A percentile compares a stretch with the other conserved stretches of the same genome.
These are phyloP conservation scores for Talpa occidentalis DNA, from an alignment of 2,113 vertebrate genomes.

Conservation along the genomic window DNA sequence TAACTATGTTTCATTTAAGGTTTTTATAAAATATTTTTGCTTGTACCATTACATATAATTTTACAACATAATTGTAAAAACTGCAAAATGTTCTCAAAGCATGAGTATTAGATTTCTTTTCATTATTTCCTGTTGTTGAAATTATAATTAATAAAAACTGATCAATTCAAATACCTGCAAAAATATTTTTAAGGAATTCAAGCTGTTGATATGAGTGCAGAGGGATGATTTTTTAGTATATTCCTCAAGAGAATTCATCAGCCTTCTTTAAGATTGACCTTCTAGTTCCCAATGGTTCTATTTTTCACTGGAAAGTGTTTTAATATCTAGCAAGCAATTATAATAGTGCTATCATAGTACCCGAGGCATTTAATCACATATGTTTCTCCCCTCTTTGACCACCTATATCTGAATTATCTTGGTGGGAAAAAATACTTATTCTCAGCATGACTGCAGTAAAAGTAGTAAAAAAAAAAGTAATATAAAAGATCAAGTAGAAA, in stretches of 20 bases:
- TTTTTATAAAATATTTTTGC: neutral
- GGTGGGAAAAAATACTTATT: conserved; percentile 2
- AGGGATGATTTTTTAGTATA: conserved; percentile 16
- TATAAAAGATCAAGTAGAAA: conserved; percentile 34
- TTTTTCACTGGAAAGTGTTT: conserved; percentile 48
- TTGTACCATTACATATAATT: neutral
- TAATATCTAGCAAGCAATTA: conserved; percentile 53
- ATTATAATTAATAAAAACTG: neutral
- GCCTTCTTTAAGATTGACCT: conserved; percentile 21
- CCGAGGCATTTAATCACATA: conserved; percentile 19
- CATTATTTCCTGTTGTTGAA: neutral
- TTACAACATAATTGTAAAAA: neutral
- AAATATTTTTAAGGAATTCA: conserved; percentile 5
- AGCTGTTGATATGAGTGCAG: neutral
- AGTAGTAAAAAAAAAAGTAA: neutral
- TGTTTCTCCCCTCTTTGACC: conserved; percentile 11
- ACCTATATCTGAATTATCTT: conserved; percentile 18
- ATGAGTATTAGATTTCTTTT: neutral
- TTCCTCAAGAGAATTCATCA: conserved; percentile 31
- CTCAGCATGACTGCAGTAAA: conserved; percentile 21
- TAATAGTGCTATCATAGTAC: conserved; percentile 8
- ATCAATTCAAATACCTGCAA: neutral
- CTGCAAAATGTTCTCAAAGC: neutral
- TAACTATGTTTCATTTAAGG: neutral
- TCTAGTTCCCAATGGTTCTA: neutral